phyloP scores from a whole-genome alignment of 2,797 vertebrate genomes.

The Synanceia verrucosa region DNA sequence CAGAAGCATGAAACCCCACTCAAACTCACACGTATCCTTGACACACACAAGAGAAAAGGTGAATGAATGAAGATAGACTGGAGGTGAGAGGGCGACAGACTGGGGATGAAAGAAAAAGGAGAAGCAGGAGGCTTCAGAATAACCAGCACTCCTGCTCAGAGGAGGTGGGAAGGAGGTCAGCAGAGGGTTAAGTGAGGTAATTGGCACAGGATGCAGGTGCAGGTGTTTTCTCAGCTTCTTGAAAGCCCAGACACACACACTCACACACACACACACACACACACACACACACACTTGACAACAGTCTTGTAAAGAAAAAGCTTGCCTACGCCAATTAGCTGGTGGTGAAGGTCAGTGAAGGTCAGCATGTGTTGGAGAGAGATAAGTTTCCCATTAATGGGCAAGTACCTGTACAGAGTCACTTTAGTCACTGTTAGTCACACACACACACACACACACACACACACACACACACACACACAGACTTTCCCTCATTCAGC shows the following conservation, averaged over 20 bases:
- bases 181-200: constrained; percentile 67
- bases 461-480: constrained; percentile 3
- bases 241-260: constrained; percentile 40
- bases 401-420: constrained; percentile 53
- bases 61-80: constrained; percentile 6
- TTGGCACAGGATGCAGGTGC: constrained; percentile 64
- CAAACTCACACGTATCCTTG: constrained; percentile 25
- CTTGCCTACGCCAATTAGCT: constrained; percentile 73
- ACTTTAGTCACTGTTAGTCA: constrained; percentile 40
- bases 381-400: constrained; percentile 78
- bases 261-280: constrained; percentile 15
- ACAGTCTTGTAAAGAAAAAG: constrained; percentile 59
- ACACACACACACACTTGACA: constrained; percentile 32
- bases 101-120: constrained; percentile 28
- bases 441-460: constrained; percentile 3
- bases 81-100: constrained; percentile 22
- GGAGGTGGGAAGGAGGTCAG: constrained; percentile 40
- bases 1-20: constrained; percentile 7
- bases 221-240: constrained; percentile 61
- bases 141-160: constrained; percentile 44
- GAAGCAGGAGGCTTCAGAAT: constrained; percentile 34
- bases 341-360: constrained; percentile 71
- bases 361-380: constrained; percentile 69
- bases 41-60: constrained; percentile 1
- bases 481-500: background rate